phyloP scores from a whole-genome alignment of 2,113 vertebrate species.

The Myotis lucifugus region DNA sequence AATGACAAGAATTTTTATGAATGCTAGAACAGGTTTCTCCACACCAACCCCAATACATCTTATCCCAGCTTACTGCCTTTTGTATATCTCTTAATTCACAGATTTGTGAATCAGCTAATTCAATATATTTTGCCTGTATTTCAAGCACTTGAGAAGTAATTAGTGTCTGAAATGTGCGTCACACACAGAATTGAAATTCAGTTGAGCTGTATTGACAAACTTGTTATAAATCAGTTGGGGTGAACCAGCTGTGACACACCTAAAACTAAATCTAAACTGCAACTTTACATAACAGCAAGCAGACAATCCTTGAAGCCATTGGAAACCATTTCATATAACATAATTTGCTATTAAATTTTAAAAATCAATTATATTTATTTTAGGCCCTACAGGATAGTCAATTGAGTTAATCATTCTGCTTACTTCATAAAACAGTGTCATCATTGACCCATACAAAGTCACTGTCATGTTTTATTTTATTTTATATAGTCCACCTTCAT shows the following conservation, averaged over 20 bases:
- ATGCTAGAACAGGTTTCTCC: background rate
- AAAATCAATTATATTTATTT: background rate
- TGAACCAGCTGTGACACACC: background rate
- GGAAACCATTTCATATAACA: background rate
- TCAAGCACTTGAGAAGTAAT: constrained; percentile 43
- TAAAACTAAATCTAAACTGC: background rate
- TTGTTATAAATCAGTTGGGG: background rate
- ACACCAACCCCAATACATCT: background rate
- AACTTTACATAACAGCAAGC: background rate
- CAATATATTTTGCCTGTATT: constrained; percentile 49
- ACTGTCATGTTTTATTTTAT: background rate
- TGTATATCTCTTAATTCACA: constrained; percentile 51
- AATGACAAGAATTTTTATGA: constrained; percentile 17
- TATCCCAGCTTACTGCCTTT: constrained; percentile 21
- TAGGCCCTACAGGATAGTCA: background rate
- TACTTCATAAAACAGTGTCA: background rate
- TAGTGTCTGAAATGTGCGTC: constrained; percentile 57
- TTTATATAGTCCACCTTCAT: background rate
- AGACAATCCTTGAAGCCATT: background rate
- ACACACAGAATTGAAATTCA: constrained; percentile 39
- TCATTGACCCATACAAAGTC: background rate
- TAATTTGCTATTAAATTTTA: background rate
- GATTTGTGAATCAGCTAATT: constrained; percentile 35
- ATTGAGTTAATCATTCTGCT: background rate
- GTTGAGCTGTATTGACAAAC: background rate